A percentile compares a stretch with the other conserved stretches of the same genome.
Conservation (phyloP, 2,797 vertebrate genomes). For the Enteromius paludinosus region DNA sequence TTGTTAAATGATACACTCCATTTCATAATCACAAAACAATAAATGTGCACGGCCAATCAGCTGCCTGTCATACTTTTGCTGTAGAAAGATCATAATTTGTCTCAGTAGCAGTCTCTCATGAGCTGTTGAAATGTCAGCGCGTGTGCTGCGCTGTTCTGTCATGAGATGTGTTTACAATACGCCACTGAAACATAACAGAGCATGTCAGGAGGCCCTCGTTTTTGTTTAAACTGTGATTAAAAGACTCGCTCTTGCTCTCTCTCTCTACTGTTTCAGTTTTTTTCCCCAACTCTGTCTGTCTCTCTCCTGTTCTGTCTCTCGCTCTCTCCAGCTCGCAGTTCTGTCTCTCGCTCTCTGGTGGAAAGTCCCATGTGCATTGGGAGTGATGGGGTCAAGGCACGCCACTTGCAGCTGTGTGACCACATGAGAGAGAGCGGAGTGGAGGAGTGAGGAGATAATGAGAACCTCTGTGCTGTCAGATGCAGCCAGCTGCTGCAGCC, state of each 20-base stretch:
- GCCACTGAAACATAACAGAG: conserved; percentile 48
- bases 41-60: conserved; percentile 38
- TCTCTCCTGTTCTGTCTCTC: conserved; percentile 19
- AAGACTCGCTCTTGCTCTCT: conserved; percentile 31
- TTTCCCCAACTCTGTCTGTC: neutral
- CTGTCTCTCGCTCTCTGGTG: conserved; percentile 70
- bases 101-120: conserved; percentile 27
- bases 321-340: conserved; percentile 46
- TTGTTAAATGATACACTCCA: conserved; percentile 56
- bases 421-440: conserved; percentile 87
- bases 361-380: conserved; percentile 83
- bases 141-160: conserved; percentile 38
- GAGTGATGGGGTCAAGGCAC: conserved; percentile 83
- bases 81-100: conserved; percentile 44
- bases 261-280: conserved; percentile 37
- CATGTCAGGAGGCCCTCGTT: conserved; percentile 51
- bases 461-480: conserved; percentile 65
- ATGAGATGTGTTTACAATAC: conserved; percentile 46
- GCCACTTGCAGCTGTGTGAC: conserved; percentile 93
- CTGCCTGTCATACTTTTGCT: conserved; percentile 39
- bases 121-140: conserved; percentile 41
- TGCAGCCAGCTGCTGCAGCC: conserved; percentile 61
- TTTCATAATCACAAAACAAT: conserved; percentile 48
- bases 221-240: conserved; percentile 59
- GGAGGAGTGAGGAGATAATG: conserved; percentile 69